phyloP scores from a whole-genome alignment of 2,888 invertebrate genomes.

The Parapristionchus giblindavisi region DNA sequence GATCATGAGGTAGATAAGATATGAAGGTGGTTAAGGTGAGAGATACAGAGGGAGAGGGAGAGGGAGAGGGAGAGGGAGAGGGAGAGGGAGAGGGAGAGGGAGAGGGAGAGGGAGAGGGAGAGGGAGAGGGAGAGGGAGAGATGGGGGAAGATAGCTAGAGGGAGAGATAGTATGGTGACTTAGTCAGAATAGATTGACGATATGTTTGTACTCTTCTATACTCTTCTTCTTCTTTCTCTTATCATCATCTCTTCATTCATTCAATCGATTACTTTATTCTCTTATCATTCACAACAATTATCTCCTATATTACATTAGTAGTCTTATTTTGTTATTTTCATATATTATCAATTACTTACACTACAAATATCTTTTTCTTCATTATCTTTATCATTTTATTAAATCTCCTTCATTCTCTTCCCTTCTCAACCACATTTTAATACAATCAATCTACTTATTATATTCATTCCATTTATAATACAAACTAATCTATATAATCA shows the following conservation, averaged over 20 bases:
- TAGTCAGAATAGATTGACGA: neutral
- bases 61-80: neutral
- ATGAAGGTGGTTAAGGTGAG: conserved; percentile 35
- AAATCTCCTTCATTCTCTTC: neutral
- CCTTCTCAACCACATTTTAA: neutral
- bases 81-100: neutral
- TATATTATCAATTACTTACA: too few species aligned
- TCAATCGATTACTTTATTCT: conserved; percentile 13
- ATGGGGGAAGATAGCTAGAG: conserved; percentile 10
- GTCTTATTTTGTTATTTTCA: too few species aligned
- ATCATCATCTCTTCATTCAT: neutral
- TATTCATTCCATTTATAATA: neutral
- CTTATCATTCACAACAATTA: neutral
- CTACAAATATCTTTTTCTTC: too few species aligned
- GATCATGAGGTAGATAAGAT: conserved; percentile 21
- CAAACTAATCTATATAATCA: neutral
- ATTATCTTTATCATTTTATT: neutral
- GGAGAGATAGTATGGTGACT: conserved; percentile 3
- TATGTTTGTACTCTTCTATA: too few species aligned
- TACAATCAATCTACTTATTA: conserved; percentile 5
- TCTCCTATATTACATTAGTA: too few species aligned
- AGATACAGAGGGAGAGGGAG: neutral
- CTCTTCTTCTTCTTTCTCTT: too few species aligned
- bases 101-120: neutral
- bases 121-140: conserved; percentile 17